A percentile compares a stretch with the other conserved stretches of the same genome.
phyloP scores from a whole-genome alignment of 1,140 invertebrate genomes.

The Antheraea pernyi region DNA sequence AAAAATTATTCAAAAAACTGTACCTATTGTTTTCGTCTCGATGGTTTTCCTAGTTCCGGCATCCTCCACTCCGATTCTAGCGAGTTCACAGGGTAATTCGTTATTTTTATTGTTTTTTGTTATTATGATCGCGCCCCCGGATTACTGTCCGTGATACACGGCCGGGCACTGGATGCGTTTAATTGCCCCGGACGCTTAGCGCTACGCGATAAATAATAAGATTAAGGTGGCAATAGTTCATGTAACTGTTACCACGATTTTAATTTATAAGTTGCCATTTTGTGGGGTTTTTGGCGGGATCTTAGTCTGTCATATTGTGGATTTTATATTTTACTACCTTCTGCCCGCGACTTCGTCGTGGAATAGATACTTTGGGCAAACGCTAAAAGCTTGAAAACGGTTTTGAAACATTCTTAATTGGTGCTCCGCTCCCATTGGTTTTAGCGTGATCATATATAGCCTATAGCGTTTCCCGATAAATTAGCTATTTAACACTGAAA shows the following conservation, averaged over 20 bases:
- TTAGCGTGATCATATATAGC: no score
- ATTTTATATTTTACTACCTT: no score
- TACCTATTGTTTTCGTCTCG: conserved; percentile 28
- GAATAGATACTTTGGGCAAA: no score
- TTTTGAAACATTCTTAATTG: no score
- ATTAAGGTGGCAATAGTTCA: conserved; percentile 60
- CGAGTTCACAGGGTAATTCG: conserved; percentile 69
- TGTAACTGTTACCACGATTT: conserved; percentile 18
- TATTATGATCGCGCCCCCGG: conserved; percentile 73
- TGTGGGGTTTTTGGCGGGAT: no score
- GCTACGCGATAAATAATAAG: conserved; percentile 64
- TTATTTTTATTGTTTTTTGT: conserved; percentile 79
- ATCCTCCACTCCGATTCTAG: conserved; percentile 51
- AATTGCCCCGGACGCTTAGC: conserved; percentile 65
- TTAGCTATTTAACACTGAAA: no score
- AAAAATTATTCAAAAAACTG: not conserved
- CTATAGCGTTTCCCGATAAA: no score
- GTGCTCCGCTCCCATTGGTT: no score
- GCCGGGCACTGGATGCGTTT: conserved; percentile 69
- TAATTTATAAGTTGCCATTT: no score
- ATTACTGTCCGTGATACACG: conserved; percentile 67
- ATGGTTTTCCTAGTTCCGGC: conserved; percentile 22
- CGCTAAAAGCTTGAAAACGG: no score
- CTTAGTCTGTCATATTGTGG: no score
- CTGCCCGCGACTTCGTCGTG: no score